Evolutionary conservation across 2,113 vertebrate genomes (phyloP).

Genomic region (Dicaeum eximium): DNA sequence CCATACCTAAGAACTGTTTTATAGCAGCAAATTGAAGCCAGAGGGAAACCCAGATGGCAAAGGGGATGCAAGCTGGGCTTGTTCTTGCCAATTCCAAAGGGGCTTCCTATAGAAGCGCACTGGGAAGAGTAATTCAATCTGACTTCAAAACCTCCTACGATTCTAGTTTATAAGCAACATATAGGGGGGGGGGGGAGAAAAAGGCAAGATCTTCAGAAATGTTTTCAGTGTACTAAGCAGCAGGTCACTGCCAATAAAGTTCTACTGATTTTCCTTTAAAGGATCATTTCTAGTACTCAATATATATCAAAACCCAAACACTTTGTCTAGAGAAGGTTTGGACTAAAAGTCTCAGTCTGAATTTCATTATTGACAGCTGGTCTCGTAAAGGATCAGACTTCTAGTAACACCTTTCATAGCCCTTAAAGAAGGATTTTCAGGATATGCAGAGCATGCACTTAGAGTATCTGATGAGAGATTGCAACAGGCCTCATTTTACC

Average conservation of each 20-base stretch:
- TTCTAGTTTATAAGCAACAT: background rate
- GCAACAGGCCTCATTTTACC: background rate
- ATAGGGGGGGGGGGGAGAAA: accelerated
- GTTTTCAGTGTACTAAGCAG: background rate
- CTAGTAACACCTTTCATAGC: background rate
- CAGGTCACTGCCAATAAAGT: background rate
- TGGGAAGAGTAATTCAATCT: background rate
- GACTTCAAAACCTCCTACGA: conserved; percentile 14
- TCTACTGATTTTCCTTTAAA: background rate
- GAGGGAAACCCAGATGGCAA: conserved; percentile 14
- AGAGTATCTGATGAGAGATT: background rate
- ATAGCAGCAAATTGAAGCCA: conserved; percentile 45
- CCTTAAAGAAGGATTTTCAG: background rate
- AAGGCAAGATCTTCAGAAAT: background rate
- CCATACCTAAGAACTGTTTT: background rate
- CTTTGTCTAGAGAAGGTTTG: background rate
- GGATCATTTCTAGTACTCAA: background rate
- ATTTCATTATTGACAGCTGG: background rate
- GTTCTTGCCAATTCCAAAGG: background rate
- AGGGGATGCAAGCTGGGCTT: background rate
- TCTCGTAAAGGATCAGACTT: background rate
- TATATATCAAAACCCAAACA: background rate
- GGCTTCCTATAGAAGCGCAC: background rate
- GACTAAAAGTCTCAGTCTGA: background rate
- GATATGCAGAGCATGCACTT: background rate